Conservation (phyloP, 2,888 invertebrate genomes). For the Eristalis pertinax region DNA sequence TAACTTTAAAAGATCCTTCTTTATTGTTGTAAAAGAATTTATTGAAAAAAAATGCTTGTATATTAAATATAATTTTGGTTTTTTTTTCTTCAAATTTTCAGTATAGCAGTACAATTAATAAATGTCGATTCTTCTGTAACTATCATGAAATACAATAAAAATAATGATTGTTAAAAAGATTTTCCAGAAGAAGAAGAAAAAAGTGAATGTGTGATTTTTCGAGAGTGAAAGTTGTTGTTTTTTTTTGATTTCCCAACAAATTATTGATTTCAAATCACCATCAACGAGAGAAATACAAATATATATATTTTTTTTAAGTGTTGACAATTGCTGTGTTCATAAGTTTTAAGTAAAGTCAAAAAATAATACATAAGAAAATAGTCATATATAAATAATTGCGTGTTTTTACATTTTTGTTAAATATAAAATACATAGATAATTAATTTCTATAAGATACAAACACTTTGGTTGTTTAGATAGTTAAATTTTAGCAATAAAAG, state of each 20-base stretch:
- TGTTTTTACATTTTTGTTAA: slow-evolving; percentile 42
- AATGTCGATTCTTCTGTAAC: slow-evolving; percentile 20
- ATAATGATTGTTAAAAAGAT: slow-evolving; percentile 69
- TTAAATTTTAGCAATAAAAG: slow-evolving; percentile 39
- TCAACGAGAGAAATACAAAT: slow-evolving; percentile 6
- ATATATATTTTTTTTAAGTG: slow-evolving; percentile 23
- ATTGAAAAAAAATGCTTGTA: not conserved
- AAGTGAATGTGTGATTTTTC: slow-evolving; percentile 60
- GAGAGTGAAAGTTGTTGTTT: slow-evolving; percentile 53
- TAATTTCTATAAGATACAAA: slow-evolving; percentile 12
- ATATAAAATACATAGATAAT: slow-evolving; percentile 18
- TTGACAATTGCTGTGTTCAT: slow-evolving; percentile 67
- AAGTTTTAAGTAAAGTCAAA: slow-evolving; percentile 53
- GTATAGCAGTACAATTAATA: slow-evolving; percentile 33
- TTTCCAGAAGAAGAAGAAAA: slow-evolving; percentile 68
- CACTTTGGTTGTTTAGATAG: slow-evolving; percentile 57
- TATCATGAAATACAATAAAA: slow-evolving; percentile 41
- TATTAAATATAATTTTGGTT: not conserved
- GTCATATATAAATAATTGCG: not conserved
- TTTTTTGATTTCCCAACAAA: not conserved
- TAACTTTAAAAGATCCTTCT: slow-evolving; percentile 36
- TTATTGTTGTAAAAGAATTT: slow-evolving; percentile 40
- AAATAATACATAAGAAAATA: not conserved
- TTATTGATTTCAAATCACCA: slow-evolving; percentile 8
- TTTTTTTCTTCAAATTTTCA: slow-evolving; percentile 17